Evolutionary conservation across 2,113 vertebrate genomes (phyloP), one percentile per base, ranked within the genome.

Genomic region (Hiodon tergisus): DNA sequence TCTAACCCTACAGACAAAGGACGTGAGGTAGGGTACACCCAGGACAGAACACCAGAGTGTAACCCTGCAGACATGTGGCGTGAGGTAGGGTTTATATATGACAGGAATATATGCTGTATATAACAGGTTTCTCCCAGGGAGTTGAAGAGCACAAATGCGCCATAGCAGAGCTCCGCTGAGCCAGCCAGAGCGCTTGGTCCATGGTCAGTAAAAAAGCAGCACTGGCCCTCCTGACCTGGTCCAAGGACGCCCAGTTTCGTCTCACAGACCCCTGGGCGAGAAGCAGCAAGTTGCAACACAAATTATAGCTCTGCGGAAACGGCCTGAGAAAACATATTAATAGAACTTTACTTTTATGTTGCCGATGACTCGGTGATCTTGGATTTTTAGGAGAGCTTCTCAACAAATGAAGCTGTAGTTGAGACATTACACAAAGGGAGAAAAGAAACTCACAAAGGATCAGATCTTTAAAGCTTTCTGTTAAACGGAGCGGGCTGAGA

Each of bases 221-320:
- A 31, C 31, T 31, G 31, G 31, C 31, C 31, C 31, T 31, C 31
- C 53, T 2, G 17, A 9, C 9, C 53, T 31, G 16, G 31, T 2
- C 31, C 31, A 31, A 2, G 17, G 59, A 17, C 10, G 9, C 55
- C 10, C 31, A 14, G 52, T 11, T 62, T 76, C 52, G 66, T 58
- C 57, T 60, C 69, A 13, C 69, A 31, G 60, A 60, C 51, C 9
- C 13, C 13, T 60, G 50, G 69, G 52, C 60, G 47, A 63, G 50
- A 76, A 31, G 53, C 60, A 11, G 75, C 69, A 57, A 66, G 59
- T 58, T 53, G 9, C 31, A 50, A 57, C 75, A 66, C 47, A 71
- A 11, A 48, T 6, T 50, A 71, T 63, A 57, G 57, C 48, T 13
- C n/a, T 63, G 72, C 5, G 46, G 9, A 47, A 52, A 67, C 73